A percentile compares a stretch with the other conserved stretches of the same genome.
phyloP scores from a whole-genome alignment of 2,113 vertebrate genomes.

The Psettodes erumei region DNA sequence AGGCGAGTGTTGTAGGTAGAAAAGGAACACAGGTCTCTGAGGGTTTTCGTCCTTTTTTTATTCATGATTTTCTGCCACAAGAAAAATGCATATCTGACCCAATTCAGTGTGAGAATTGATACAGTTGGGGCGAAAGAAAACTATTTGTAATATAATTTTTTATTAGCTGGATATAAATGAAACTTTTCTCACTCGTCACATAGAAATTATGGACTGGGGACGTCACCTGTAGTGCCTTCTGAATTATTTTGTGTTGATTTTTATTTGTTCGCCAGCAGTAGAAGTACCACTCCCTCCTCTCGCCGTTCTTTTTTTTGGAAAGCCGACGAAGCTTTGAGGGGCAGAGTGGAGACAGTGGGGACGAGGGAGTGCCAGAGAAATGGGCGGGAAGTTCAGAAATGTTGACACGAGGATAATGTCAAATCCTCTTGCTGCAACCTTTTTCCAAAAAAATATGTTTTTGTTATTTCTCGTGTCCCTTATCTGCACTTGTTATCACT shows the following conservation, averaged over 20 bases:
- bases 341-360: neutral
- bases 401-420: neutral
- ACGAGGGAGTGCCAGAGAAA: neutral
- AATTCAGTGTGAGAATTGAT: neutral
- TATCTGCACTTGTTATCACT: constrained; percentile 6
- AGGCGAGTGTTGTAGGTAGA: neutral
- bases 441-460: neutral
- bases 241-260: neutral
- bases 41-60: neutral
- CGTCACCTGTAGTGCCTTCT: neutral
- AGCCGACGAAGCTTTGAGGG: neutral
- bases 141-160: too few species aligned
- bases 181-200: neutral
- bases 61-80: neutral
- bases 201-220: neutral
- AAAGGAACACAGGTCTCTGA: neutral
- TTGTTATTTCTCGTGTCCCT: constrained; percentile 21
- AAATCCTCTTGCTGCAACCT: neutral
- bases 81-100: neutral
- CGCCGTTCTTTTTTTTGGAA: neutral
- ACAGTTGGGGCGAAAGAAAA: too few species aligned
- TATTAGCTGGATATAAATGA: too few species aligned
- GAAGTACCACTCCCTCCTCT: neutral
- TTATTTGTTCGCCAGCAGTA: too few species aligned
- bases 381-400: neutral